Evolutionary conservation across 2,888 invertebrate species (phyloP), one percentile per base, ranked within the genome.

Genomic region (Synergus itoensis): DNA sequence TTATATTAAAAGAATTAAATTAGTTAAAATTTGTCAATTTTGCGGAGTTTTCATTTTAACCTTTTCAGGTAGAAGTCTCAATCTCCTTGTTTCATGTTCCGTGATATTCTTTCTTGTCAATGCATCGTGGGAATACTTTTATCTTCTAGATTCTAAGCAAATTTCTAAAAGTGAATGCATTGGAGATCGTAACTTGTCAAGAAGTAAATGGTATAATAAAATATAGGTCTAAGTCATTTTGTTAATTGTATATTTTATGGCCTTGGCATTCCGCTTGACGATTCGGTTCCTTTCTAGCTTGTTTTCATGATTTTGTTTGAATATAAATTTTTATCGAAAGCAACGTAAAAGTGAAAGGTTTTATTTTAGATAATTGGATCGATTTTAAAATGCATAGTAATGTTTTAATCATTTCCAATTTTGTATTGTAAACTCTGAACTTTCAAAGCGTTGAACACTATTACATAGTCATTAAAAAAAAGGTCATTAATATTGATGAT

Each of bases 1-100:
- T 88, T 90, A 90, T 90, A 88, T 85, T 86, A 87, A 86, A 85
- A 89, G 86, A 88, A 87, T 88, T 88, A 90, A 90, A 85, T 90
- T 89, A 88, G 90, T 87, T 87, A 84, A 88, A 83, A 87, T 81
- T 80, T 82, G 79, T 80, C 81, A 48, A 60, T 43, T 48, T 48
- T 40, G 64, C 41, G 48, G n/a, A 40, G 18, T 79, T 69, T 76
- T 48, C 40, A 73, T 73, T 73, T 40, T 1, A 43, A 9, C 0
- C 18, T 65, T 43, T 18, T 36, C 9, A 36, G 14, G 36, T 36
- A 21, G 65, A 65, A 65, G 28, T 28, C 45, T 69, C 5, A 57
- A 53, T 73, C 28, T 48, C 69, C 48, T 4, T 11, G n/a, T 62
- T 14, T 21, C 14, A 28, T 57, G 18, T 62, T 62, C 62, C 28